phyloP scores from a whole-genome alignment of 1,140 invertebrate species.

The Batillaria attramentaria region DNA sequence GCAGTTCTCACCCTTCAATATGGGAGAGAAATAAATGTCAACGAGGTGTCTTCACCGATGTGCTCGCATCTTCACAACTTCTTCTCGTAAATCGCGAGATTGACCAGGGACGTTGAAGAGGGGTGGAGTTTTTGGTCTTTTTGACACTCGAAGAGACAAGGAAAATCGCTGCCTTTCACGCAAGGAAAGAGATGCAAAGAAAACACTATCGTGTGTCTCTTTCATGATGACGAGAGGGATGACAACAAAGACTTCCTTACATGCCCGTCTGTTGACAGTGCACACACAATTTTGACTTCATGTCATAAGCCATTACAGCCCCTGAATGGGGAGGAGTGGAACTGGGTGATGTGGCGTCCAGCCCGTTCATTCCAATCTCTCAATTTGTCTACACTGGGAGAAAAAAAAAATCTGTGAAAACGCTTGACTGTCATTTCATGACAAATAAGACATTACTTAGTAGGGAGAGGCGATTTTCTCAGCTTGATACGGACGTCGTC shows the following conservation, averaged over 20 bases:
- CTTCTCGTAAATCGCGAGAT: too few relatives aligned
- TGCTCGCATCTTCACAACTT: too few relatives aligned
- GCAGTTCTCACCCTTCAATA: slow-evolving; percentile 15
- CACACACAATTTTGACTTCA: slow-evolving; percentile 18
- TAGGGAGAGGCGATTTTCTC: too few relatives aligned
- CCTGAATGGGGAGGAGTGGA: slow-evolving; percentile 17
- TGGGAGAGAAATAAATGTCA: slow-evolving; percentile 30
- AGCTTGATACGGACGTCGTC: too few relatives aligned
- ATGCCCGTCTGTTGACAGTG: slow-evolving; percentile 24
- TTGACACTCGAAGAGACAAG: slow-evolving; percentile 25
- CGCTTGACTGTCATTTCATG: too few relatives aligned
- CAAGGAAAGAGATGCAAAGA: slow-evolving; percentile 27
- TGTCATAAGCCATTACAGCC: slow-evolving; percentile 22
- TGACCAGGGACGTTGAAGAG: too few relatives aligned
- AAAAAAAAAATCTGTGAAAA: too few relatives aligned
- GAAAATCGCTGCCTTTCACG: slow-evolving; percentile 28
- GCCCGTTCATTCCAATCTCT: too few relatives aligned
- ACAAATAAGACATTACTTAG: too few relatives aligned
- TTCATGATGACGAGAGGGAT: slow-evolving; percentile 5
- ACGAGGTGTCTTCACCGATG: slow-evolving; percentile 10
- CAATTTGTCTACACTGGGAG: too few relatives aligned
- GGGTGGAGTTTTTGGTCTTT: too few relatives aligned
- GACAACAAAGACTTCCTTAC: slow-evolving; percentile 25
- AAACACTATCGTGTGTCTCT: slow-evolving; percentile 26
- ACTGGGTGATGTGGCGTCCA: too few relatives aligned